Percentiles rank a stretch among this genome's conserved stretches.
Evolutionary conservation across 2,888 invertebrate genomes (phyloP).

Genomic region (Dynastes grantii): DNA sequence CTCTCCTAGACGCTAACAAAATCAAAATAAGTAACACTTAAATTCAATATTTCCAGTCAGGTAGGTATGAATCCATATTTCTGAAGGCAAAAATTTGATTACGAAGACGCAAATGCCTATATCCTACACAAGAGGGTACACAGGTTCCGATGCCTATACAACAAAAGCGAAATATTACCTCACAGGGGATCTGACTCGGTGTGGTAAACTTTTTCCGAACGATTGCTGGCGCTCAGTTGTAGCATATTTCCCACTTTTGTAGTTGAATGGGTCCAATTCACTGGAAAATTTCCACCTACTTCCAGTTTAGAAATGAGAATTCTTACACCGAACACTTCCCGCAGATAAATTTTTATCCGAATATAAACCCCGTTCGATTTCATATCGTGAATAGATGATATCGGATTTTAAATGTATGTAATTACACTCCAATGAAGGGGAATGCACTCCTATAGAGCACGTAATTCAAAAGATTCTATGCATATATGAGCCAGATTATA

Average conservation of each 20-base stretch:
- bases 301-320: constrained; percentile 32
- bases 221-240: constrained; percentile 25
- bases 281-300: constrained; percentile 42
- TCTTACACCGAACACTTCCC: constrained; percentile 34
- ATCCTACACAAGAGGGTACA: not conserved
- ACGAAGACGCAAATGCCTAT: constrained; percentile 11
- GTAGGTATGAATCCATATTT: not conserved
- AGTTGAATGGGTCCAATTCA: constrained; percentile 37
- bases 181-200: constrained; percentile 14
- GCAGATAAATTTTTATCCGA: constrained; percentile 22
- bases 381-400: constrained; percentile 10
- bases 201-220: constrained; percentile 36
- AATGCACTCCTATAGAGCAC: no score
- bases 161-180: constrained; percentile 33
- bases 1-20: no score
- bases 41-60: constrained; percentile 25
- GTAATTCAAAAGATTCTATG: no score
- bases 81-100: constrained; percentile 12
- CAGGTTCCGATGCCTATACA: not conserved
- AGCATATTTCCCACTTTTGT: constrained; percentile 36
- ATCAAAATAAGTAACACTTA: not conserved
- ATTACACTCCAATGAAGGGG: not conserved
- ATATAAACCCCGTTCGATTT: not conserved
- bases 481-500: no score
- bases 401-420: not conserved